phyloP scores from a whole-genome alignment of 2,797 vertebrate species.

The Peromyscus melanophrys region DNA sequence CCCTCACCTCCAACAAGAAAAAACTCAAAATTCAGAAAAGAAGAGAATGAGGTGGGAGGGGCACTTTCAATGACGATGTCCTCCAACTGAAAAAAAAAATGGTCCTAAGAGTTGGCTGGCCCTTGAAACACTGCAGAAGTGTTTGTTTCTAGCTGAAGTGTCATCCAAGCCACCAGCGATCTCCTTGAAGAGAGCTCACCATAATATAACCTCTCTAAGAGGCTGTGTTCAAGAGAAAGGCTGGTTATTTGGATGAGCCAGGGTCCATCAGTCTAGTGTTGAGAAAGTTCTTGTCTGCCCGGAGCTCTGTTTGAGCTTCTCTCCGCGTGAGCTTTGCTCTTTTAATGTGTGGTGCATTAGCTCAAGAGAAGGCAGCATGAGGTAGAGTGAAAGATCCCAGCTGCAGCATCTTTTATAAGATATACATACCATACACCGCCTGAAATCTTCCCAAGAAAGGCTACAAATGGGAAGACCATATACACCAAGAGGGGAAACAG shows the following conservation, averaged over 20 bases:
- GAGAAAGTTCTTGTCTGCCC: not conserved
- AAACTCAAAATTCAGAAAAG: constrained; percentile 42
- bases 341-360: not conserved
- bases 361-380: not conserved
- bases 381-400: not conserved
- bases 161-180: constrained; percentile 49
- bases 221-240: constrained; percentile 12
- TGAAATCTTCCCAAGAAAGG: not conserved
- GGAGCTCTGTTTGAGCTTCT: not conserved
- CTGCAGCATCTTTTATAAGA: not conserved
- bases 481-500: not conserved
- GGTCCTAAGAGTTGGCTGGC: not conserved
- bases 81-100: not conserved
- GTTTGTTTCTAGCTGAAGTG: constrained; percentile 46
- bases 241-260: constrained; percentile 42
- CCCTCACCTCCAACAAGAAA: not conserved
- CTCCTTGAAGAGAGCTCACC: constrained; percentile 48
- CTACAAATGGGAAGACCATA: not conserved
- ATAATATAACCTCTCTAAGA: constrained; percentile 7
- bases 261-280: not conserved
- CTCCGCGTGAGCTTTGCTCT: not conserved
- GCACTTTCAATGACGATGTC: not conserved
- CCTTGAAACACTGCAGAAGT: constrained; percentile 50
- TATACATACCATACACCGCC: not conserved
- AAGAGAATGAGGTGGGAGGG: not conserved